A percentile compares a stretch with the other conserved stretches of the same genome.
Evolutionary conservation across 2,113 vertebrate species (phyloP).

Genomic region (Procavia capensis): DNA sequence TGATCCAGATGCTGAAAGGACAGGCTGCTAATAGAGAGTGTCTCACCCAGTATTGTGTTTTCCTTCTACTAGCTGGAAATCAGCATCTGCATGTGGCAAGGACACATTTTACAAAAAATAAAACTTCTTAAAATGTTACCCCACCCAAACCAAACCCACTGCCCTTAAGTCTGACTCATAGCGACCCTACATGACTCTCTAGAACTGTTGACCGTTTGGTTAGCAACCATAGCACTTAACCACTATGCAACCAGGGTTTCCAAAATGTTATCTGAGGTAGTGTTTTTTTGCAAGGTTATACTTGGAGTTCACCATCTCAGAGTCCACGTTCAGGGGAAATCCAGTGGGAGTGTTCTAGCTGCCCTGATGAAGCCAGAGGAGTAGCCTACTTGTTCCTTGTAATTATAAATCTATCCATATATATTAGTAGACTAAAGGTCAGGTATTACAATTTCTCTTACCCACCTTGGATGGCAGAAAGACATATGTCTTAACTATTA

Average conservation of each 20-base stretch:
- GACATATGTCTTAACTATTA: background rate
- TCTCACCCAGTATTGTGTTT: background rate
- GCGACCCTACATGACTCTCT: no score
- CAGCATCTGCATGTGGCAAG: background rate
- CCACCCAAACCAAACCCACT: no score
- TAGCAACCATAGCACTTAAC: no score
- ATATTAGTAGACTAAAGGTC: background rate
- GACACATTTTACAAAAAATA: background rate
- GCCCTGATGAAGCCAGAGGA: background rate
- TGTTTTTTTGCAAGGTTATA: background rate
- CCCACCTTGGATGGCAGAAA: background rate
- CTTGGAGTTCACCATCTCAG: background rate
- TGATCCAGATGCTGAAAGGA: background rate
- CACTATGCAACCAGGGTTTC: no score
- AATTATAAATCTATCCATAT: background rate
- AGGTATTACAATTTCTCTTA: background rate
- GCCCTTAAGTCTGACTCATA: no score
- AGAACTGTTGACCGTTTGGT: no score
- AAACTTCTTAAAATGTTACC: background rate
- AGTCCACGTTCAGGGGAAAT: background rate
- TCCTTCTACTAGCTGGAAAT: background rate
- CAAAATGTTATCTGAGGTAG: background rate
- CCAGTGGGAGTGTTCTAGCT: background rate
- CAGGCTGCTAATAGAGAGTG: background rate
- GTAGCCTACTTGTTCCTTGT: background rate